Evolutionary conservation across 2,797 vertebrate genomes (phyloP).

Genomic region (Chanos chanos): DNA sequence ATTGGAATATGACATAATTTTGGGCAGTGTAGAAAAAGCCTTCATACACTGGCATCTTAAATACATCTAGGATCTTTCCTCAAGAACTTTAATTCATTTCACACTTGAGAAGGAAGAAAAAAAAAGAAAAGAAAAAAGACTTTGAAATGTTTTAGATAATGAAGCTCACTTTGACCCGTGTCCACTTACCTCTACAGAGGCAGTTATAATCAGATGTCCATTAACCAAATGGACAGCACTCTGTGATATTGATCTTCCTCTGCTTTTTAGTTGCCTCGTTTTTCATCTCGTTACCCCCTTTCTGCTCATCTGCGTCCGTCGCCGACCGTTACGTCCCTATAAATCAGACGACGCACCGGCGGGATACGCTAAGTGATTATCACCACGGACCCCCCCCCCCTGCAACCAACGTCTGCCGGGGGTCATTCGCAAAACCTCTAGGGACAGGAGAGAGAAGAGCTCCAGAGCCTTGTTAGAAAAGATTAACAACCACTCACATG

Average conservation of each 20-base stretch:
- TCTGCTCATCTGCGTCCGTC: conserved; percentile 28
- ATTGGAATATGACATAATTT: too few species aligned
- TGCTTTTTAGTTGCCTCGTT: conserved; percentile 74
- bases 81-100: conserved; percentile 71
- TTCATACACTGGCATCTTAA: conserved; percentile 25
- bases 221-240: conserved; percentile 93
- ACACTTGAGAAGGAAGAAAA: conserved; percentile 56
- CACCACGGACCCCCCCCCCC: conserved; percentile 56
- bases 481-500: conserved; percentile 20
- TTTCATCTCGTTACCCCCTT: conserved; percentile 78
- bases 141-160: conserved; percentile 73
- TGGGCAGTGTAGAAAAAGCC: too few species aligned
- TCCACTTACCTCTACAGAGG: conserved; percentile 75
- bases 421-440: not conserved
- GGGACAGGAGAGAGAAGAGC: conserved; percentile 4
- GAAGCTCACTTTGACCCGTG: conserved; percentile 76
- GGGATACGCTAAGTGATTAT: conserved; percentile 67
- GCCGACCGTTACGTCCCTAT: conserved; percentile 64
- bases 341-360: conserved; percentile 63
- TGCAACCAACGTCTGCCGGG: conserved; percentile 28
- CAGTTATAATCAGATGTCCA: conserved; percentile 82
- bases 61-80: conserved; percentile 43
- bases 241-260: conserved; percentile 81
- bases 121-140: conserved; percentile 57
- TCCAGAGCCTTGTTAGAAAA: conserved; percentile 18